A percentile compares a stretch with the other conserved stretches of the same genome.
These are phyloP conservation scores for Nesogale talazaci DNA, from an alignment of 2,113 vertebrate genomes.

Conservation along the genomic window DNA sequence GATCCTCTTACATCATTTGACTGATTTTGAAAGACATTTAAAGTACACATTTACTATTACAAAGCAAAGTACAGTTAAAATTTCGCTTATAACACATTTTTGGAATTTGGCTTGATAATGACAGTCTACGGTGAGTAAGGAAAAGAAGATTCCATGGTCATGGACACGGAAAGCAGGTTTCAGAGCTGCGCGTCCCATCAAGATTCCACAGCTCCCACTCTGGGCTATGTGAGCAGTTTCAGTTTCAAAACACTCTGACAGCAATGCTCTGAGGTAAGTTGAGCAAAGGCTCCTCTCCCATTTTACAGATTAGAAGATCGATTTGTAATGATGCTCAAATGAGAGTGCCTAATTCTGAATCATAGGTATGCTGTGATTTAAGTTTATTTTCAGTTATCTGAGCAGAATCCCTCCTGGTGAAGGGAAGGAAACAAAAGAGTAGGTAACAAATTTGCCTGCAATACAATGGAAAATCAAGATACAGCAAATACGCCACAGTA, in stretches of 20 bases:
- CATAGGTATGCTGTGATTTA: not conserved
- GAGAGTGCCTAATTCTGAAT: not conserved
- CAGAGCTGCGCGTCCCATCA: not conserved
- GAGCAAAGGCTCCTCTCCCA: not conserved
- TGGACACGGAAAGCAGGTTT: not conserved
- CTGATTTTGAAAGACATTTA: constrained; percentile 13
- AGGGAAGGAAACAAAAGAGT: not conserved
- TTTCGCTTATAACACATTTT: constrained; percentile 9
- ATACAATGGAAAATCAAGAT: not conserved
- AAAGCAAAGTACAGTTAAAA: constrained; percentile 8
- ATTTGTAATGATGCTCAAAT: not conserved
- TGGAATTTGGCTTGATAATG: not conserved
- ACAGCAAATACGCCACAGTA: too few species aligned
- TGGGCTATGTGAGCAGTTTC: constrained; percentile 5
- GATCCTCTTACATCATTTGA: not conserved
- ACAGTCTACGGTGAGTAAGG: not conserved
- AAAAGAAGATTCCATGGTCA: constrained; percentile 2
- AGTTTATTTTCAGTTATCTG: not conserved
- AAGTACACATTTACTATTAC: not conserved
- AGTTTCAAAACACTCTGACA: constrained; percentile 4
- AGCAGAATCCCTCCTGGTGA: not conserved
- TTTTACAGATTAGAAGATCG: not conserved
- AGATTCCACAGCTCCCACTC: not conserved
- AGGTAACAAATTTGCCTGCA: not conserved
- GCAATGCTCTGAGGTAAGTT: not conserved